Evolutionary conservation across 1,140 invertebrate genomes (phyloP).

Genomic region (Magallana ariakensis): DNA sequence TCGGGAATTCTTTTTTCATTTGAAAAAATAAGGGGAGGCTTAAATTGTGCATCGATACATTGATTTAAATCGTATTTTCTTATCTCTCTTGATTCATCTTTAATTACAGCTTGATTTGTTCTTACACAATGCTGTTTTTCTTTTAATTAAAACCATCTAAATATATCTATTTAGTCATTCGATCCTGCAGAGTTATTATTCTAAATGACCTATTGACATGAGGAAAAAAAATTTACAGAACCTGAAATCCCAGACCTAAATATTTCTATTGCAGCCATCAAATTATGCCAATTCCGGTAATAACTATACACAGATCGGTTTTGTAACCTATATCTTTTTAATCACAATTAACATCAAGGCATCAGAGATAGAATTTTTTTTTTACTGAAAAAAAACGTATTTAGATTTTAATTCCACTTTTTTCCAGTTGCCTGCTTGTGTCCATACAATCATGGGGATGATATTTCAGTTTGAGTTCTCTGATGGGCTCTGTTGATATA

Average conservation of each 20-base stretch:
- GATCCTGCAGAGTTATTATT: constrained; percentile 25
- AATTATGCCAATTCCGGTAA: neutral
- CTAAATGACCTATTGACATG: neutral
- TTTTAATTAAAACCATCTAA: neutral
- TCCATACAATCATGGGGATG: neutral
- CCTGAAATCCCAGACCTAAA: neutral
- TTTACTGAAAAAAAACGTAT: neutral
- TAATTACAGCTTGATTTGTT: constrained; percentile 19
- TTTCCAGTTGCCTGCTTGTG: neutral
- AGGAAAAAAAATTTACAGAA: constrained; percentile 12
- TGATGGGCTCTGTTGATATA: neutral
- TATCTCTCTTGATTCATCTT: constrained; percentile 33
- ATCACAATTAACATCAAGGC: constrained; percentile 3
- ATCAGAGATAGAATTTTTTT: neutral
- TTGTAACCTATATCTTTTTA: neutral
- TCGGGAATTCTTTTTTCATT: neutral
- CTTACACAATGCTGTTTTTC: neutral
- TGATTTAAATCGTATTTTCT: neutral
- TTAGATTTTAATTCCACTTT: neutral
- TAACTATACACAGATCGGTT: neutral
- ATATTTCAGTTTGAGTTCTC: neutral
- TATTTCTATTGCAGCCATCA: neutral
- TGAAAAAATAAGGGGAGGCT: neutral
- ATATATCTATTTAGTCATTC: constrained; percentile 7
- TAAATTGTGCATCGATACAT: neutral